A percentile compares a stretch with the other conserved stretches of the same genome.
Conservation (phyloP, 2,113 vertebrate genomes). For the Cyphomyrus discorhynchus region DNA sequence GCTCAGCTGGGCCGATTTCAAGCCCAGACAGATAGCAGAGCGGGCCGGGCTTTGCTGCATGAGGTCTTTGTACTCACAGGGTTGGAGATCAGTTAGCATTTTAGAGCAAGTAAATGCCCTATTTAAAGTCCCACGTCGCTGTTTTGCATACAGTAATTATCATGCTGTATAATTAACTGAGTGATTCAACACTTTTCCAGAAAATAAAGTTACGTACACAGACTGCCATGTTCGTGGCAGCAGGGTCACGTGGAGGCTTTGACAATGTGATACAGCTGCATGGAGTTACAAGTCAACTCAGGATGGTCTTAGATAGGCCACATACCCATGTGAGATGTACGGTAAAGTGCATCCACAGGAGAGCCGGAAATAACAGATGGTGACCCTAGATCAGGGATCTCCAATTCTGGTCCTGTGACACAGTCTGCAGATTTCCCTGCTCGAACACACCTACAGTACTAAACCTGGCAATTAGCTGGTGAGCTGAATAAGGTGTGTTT, state of each 20-base stretch:
- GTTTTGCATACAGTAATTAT: background rate
- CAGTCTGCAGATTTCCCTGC: background rate
- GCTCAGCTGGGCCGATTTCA: background rate
- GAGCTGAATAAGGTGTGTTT: background rate
- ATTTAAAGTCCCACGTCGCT: background rate
- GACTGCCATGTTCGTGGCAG: background rate
- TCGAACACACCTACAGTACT: background rate
- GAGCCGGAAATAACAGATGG: background rate
- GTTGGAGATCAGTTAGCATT: background rate
- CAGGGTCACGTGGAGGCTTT: background rate
- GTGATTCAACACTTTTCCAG: background rate
- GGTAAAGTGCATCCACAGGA: background rate
- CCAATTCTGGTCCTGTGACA: background rate
- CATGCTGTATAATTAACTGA: background rate
- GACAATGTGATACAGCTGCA: background rate
- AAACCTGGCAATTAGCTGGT: background rate
- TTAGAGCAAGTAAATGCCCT: background rate
- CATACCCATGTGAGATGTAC: background rate
- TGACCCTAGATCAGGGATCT: background rate
- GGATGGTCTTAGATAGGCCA: background rate
- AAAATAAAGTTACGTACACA: background rate
- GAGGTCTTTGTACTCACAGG: background rate
- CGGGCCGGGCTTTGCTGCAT: background rate
- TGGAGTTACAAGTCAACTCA: background rate
- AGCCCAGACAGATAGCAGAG: background rate